These are phyloP conservation scores for Harmothoe impar DNA, from an alignment of 2,888 invertebrate species.

Conservation along the genomic window DNA sequence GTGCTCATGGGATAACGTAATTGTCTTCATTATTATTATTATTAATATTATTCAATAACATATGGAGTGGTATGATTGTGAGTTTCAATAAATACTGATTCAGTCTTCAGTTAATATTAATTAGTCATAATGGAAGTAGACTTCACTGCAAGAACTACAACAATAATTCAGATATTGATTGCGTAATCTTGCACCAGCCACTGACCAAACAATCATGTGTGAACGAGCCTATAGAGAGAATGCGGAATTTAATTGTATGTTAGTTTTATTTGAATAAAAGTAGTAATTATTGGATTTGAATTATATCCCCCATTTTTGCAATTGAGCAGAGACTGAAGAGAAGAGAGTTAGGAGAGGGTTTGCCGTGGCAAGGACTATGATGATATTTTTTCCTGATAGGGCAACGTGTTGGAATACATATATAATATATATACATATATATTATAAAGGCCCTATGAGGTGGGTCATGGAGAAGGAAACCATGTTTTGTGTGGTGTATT, in stretches of 20 bases:
- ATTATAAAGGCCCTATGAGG: background rate
- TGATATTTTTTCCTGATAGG: background rate
- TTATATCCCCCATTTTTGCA: background rate
- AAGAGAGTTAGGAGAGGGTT: slow-evolving; percentile 7
- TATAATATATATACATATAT: no score
- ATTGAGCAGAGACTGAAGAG: background rate
- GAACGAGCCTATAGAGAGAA: background rate
- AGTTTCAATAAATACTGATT: no score
- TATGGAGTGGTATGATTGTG: no score
- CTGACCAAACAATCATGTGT: slow-evolving; percentile 22
- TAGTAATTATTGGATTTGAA: slow-evolving; percentile 42
- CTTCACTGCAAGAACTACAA: slow-evolving; percentile 2
- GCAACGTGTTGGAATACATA: background rate
- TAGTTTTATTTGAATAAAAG: slow-evolving; percentile 40
- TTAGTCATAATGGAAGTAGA: background rate
- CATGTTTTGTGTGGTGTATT: slow-evolving; percentile 48
- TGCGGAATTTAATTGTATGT: background rate
- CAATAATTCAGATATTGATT: background rate
- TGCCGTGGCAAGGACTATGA: slow-evolving; percentile 10
- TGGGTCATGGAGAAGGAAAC: slow-evolving; percentile 41
- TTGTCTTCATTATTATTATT: no score
- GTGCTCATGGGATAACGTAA: no score
- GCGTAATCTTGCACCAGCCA: background rate
- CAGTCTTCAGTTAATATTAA: no score
- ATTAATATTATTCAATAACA: no score